Percentiles rank a stretch among this genome's conserved stretches.
Evolutionary conservation across 2,888 invertebrate genomes (phyloP).

Genomic region (Calliopum simillimum): DNA sequence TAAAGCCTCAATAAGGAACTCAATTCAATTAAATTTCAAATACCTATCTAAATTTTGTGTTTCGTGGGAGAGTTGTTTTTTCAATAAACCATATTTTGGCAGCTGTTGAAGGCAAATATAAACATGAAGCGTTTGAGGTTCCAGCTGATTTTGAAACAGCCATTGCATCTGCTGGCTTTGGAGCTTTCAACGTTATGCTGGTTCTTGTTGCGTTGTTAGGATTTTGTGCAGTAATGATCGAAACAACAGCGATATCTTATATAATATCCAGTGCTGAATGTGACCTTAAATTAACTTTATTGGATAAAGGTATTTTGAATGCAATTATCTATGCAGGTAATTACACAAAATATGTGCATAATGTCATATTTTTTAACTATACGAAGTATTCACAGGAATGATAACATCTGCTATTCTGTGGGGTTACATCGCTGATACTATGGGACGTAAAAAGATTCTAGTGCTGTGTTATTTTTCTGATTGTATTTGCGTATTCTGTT

Average conservation of each 20-base stretch:
- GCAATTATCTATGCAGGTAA: constrained; percentile 79
- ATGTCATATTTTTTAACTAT: too few relatives aligned
- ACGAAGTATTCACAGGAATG: constrained; percentile 67
- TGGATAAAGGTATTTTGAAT: constrained; percentile 79
- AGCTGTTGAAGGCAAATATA: too few relatives aligned
- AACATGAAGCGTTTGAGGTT: too few relatives aligned
- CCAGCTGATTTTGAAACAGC: constrained; percentile 77
- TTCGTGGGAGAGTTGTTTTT: too few relatives aligned
- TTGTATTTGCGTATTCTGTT: constrained; percentile 73
- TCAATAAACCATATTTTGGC: too few relatives aligned
- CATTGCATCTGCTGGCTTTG: constrained; percentile 76
- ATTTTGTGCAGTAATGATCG: constrained; percentile 77
- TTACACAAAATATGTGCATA: too few relatives aligned
- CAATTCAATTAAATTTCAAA: too few relatives aligned
- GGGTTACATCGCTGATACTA: constrained; percentile 82
- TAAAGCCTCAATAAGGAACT: too few relatives aligned
- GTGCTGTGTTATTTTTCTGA: constrained; percentile 75
- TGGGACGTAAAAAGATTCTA: constrained; percentile 77
- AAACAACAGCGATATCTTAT: constrained; percentile 79
- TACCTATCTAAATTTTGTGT: too few relatives aligned
- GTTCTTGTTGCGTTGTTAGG: constrained; percentile 74
- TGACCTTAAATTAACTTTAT: constrained; percentile 74
- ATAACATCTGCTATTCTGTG: constrained; percentile 79
- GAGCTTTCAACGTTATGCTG: constrained; percentile 76
- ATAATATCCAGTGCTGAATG: constrained; percentile 82